Conservation (phyloP, 1,140 invertebrate species). For the Ridgeia piscesae region DNA sequence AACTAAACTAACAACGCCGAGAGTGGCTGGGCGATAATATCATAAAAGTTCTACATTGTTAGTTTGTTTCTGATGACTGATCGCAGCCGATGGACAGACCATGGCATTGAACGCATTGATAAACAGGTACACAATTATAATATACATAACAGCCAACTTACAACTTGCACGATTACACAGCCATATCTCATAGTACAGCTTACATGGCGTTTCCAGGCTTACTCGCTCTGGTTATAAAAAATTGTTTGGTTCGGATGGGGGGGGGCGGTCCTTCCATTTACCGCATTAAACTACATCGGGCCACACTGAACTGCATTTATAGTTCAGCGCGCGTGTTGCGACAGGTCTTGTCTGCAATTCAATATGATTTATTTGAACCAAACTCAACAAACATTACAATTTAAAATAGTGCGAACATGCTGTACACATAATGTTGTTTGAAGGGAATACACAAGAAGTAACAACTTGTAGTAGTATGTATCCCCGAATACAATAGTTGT, state of each 20-base stretch:
- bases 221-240: background rate
- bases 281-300: background rate
- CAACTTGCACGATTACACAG: background rate
- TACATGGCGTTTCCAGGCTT: background rate
- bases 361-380: no score
- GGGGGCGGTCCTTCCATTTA: background rate
- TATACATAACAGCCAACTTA: background rate
- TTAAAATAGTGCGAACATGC: no score
- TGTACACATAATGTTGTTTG: no score
- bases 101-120: background rate
- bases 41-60: no score
- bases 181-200: background rate
- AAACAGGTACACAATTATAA: background rate
- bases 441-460: no score
- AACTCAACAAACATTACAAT: no score
- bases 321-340: no score
- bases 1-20: background rate
- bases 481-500: no score
- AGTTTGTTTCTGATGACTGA: background rate
- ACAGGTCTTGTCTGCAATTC: no score
- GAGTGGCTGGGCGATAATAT: background rate
- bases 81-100: background rate
- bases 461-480: no score
- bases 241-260: background rate
- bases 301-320: background rate